A percentile compares a stretch with the other conserved stretches of the same genome.
phyloP scores from a whole-genome alignment of 2,888 invertebrate species.

The Lordiphosa fenestrarum region DNA sequence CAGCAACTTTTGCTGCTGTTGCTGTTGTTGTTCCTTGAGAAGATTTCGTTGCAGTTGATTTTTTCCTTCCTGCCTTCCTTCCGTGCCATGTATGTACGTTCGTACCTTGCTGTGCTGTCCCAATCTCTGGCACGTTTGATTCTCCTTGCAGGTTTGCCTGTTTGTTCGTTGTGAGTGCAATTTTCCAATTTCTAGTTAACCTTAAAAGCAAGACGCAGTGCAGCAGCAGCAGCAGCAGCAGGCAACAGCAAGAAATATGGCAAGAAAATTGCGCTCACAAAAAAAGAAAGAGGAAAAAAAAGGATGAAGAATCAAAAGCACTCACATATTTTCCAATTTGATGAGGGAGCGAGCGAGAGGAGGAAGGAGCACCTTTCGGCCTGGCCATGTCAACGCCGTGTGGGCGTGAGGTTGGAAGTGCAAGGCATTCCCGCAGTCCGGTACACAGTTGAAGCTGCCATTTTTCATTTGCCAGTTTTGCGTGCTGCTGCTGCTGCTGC shows the following conservation, averaged over 20 bases:
- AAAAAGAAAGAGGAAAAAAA: slow-evolving; percentile 10
- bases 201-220: slow-evolving; percentile 26
- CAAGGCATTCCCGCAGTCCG: slow-evolving; percentile 1
- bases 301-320: slow-evolving; percentile 38
- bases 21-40: slow-evolving; percentile 14
- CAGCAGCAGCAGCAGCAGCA: background rate
- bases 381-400: slow-evolving; percentile 7
- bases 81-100: background rate
- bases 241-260: slow-evolving; percentile 50
- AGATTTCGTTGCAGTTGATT: slow-evolving; percentile 12
- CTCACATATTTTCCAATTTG: slow-evolving; percentile 73
- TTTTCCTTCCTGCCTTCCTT: background rate
- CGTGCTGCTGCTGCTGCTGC: slow-evolving; percentile 11
- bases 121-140: slow-evolving; percentile 8
- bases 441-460: slow-evolving; percentile 26
- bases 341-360: slow-evolving; percentile 11
- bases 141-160: slow-evolving; percentile 4
- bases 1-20: slow-evolving; percentile 23
- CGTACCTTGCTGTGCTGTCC: background rate
- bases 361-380: slow-evolving; percentile 8
- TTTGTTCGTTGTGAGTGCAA: slow-evolving; percentile 46
- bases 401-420: slow-evolving; percentile 11
- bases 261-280: slow-evolving; percentile 46
- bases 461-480: slow-evolving; percentile 25
- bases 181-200: slow-evolving; percentile 69